Base-by-base conservation (phyloP, 1,140 invertebrate genomes). In the Drosophila varians region DNA sequence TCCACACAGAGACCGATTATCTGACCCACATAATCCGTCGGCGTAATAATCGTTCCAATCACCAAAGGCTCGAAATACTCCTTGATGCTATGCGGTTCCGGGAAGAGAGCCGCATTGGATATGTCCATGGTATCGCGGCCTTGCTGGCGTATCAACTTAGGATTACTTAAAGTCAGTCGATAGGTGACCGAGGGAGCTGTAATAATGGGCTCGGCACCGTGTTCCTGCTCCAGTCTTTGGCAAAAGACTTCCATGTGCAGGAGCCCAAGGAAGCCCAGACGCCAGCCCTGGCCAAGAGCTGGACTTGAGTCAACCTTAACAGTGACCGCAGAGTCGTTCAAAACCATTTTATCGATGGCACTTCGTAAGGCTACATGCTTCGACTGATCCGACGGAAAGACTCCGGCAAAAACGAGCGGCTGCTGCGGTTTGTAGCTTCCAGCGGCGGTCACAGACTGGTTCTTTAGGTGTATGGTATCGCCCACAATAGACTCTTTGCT, bases 241-340 rank as follows among this genome's bases (percentile, higher is more conserved):
- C 94, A 95, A 89, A 99, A 99, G 0, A 99, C 98, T 92, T 99
- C 98, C 93, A 99, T 95, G 90, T 99, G 98, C 5, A 99, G 92
- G 3, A 99, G 92, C 0, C 98, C 98, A 4, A 99, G 92, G 91
- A 99, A 99, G 4, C 98, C 98, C 26, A 98, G 90, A 43, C 97
- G 93, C 96, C 96, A 99, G 31, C 98, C 98, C 91, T 97, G 95
- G 9, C 99, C 99, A 43, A 99, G 92, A 3, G 98, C 98, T 58
- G 96, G 94, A 93, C 97, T 98, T 1, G 94, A 95, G 91, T 99
- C 97, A 18, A 94, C 77, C 46, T 92, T 92, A 1, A 98, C 92
- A 14, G 93, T 93, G 2, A 99, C 98, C 80, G 97, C 97, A 46
- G 96, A 95, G 92, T 99, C 99, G 92, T 99, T 99, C n/a, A 99